Evolutionary conservation across 2,888 invertebrate species (phyloP), one percentile per base, ranked within the genome.

Genomic region (Stenurella melanura): DNA sequence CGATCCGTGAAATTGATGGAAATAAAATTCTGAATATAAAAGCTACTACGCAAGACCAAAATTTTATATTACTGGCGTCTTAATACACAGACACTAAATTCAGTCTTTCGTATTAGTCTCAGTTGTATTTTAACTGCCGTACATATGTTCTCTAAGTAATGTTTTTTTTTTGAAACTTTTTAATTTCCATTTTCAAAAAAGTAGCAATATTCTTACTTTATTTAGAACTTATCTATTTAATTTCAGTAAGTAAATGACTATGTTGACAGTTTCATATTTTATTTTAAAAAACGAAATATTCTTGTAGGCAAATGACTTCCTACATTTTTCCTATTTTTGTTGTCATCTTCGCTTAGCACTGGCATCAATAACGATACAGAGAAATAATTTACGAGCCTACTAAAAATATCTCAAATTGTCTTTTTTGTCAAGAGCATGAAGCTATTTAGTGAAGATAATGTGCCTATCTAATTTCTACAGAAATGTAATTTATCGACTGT

Each of bases 291-390:
- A 50, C 15, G 4, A 42, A 42, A 42, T 4, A 15, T 4, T 42
- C 10, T 50, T 15, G 12, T n/a, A 50, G 6, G 50, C 50, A 50
- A 50, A 50, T 50, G 50, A 50, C 50, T 50, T 50, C 50, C 50
- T 50, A 50, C n/a, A n/a, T 50, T n/a, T 50, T 50, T 50, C n/a
- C 50, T 50, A 50, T 50, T 50, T 50, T 50, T 50, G 15, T n/a
- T 50, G 15, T 50, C n/a, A 42, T 50, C 50, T n/a, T 15, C 2
- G n/a, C n/a, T 50, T 17, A 50, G n/a, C n/a, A 50, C 50, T 50
- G 50, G n/a, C 15, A n/a, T 15, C 21, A 50, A 42, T 42, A 15
- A 50, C 6, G 1, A 50, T 26, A 26, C 21, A 26, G 21, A 26
- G n/a, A 11, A 7, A 50, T n/a, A 50, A 50, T 50, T 50, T 50